Evolutionary conservation across 2,113 vertebrate species (phyloP).

Genomic region (Fulica atra): DNA sequence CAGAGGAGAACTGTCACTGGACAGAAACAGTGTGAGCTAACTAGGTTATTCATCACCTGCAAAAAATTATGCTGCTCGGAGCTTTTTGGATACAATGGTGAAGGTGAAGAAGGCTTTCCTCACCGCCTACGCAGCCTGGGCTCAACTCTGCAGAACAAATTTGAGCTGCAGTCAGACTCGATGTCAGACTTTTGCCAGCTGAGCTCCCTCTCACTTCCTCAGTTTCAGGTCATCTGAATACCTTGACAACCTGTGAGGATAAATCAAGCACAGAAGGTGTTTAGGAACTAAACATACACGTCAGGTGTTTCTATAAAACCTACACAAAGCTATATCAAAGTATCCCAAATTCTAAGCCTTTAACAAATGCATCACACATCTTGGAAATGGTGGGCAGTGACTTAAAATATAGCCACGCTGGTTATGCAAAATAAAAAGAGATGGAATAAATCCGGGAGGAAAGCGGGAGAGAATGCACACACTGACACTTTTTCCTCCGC

Average conservation of each 20-base stretch:
- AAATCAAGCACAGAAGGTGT: constrained; percentile 68
- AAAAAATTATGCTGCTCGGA: constrained; percentile 5
- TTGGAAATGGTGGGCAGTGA: constrained; percentile 10
- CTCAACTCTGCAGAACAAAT: constrained; percentile 51
- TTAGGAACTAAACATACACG: constrained; percentile 56
- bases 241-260: constrained; percentile 68
- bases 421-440: constrained; percentile 23
- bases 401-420: background rate
- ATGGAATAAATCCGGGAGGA: background rate
- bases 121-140: constrained; percentile 49
- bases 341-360: constrained; percentile 41
- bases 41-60: constrained; percentile 55
- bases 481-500: background rate
- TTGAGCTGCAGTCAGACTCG: constrained; percentile 55
- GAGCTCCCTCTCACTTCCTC: constrained; percentile 64
- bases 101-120: constrained; percentile 53
- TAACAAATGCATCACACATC: constrained; percentile 19
- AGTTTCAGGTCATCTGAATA: constrained; percentile 63
- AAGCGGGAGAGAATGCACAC: background rate
- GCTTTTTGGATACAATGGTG: constrained; percentile 33
- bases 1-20: background rate
- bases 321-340: constrained; percentile 1
- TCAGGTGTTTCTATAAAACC: constrained; percentile 60
- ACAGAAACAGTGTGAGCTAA: constrained; percentile 25
- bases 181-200: constrained; percentile 68